These are phyloP conservation scores for Meliscaeva auricollis DNA, from an alignment of 2,888 invertebrate species.

Conservation along the genomic window DNA sequence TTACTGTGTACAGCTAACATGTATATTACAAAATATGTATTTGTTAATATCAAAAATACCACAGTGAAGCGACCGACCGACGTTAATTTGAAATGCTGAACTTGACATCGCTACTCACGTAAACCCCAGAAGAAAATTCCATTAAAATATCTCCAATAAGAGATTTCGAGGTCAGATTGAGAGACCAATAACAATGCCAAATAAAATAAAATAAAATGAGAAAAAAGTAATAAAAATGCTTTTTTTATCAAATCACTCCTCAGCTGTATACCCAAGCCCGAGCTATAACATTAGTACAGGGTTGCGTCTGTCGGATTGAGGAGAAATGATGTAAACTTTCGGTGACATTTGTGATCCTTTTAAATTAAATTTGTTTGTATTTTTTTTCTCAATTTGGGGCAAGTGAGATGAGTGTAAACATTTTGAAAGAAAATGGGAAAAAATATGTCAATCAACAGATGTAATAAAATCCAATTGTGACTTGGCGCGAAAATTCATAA, in stretches of 20 bases:
- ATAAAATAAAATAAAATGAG: conserved; percentile 26
- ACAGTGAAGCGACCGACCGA: conserved; percentile 8
- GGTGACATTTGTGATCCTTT: conserved; percentile 66
- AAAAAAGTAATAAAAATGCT: conserved; percentile 27
- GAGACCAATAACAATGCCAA: conserved; percentile 64
- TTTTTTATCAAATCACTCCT: conserved; percentile 28
- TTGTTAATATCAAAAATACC: conserved; percentile 12
- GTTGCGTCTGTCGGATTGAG: conserved; percentile 29
- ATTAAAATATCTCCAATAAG: conserved; percentile 68
- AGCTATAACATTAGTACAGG: conserved; percentile 1
- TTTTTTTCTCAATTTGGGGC: conserved; percentile 16
- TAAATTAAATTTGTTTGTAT: conserved; percentile 48
- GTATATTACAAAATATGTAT: conserved; percentile 6
- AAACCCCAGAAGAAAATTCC: conserved; percentile 51
- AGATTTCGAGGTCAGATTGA: conserved; percentile 73
- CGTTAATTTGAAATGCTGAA: conserved; percentile 58
- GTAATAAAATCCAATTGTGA: background rate
- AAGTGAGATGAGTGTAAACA: conserved; percentile 18
- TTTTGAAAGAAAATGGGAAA: conserved; percentile 22
- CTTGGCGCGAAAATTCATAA: conserved; percentile 64
- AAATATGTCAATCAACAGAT: conserved; percentile 43
- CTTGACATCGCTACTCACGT: conserved; percentile 66
- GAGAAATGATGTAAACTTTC: conserved; percentile 47
- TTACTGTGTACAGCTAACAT: background rate
- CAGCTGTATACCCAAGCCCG: background rate